Base-by-base conservation (phyloP, 35 echinoderm and acorn worm genomes). In the Anneissia japonica region DNA sequence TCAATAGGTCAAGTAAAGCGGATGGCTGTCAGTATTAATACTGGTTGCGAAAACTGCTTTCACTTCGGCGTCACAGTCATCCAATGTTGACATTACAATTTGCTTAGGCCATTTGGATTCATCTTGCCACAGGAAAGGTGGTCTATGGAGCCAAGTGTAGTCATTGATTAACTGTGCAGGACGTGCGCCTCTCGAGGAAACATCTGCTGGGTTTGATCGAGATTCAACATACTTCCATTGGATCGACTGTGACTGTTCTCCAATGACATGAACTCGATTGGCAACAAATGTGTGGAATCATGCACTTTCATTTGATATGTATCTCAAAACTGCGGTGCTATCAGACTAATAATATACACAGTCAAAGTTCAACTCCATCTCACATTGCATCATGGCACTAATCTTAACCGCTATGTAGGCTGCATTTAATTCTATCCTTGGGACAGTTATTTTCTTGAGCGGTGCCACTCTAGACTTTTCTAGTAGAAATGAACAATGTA, bases 221-320 rank as follows among this genome's bases (percentile, higher is more conserved):
- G 92, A 90, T 75, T 93, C 84, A 72, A 93, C 80, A 38, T 90
- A 83, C 23, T 39, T 38, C 92, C 92, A 94, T 23, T 79, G 74
- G 33, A 35, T 30, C 36, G 92, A 79, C 36, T 82, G 30, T 0
- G 92, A 77, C 33, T 21, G 33, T 35, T 94, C 88, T 13, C 88
- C 34, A 31, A 94, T 94, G 13, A 77, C 45, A 37, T 89, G 79
- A 23, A 92, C 38, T 39, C 55, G 56, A 72, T 86, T 90, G 0
- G 80, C 82, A 37, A 90, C 81, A 83, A 83, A 90, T 0, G 81
- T 90, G 17, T 84, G 72, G 73, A 77, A 90, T 21, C 88, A 38
- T 21, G 73, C 73, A 13, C 34, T 84, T 31, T 84, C 88, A 46
- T 90, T 90, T 38, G 34, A 28, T 10, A 89, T 75, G 31, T 82